Evolutionary conservation across 2,113 vertebrate species (phyloP).

Genomic region (Sardina pilchardus): DNA sequence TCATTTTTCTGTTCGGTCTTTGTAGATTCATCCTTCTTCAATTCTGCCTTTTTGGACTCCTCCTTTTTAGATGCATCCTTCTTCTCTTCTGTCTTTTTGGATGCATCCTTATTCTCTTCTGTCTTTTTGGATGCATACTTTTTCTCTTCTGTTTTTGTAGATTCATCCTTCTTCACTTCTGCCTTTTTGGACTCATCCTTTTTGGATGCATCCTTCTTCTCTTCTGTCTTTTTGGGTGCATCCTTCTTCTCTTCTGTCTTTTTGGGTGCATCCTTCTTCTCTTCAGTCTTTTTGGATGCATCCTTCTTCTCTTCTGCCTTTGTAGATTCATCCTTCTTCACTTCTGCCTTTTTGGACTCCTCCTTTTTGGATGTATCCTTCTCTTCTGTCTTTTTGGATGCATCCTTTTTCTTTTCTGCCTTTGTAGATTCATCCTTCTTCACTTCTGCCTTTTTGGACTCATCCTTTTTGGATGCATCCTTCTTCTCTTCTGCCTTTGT

Average conservation of each 20-base stretch:
- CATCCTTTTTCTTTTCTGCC: background rate
- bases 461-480: background rate
- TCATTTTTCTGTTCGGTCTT: background rate
- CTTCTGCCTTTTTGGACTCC: background rate
- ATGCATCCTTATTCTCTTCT: too few species aligned
- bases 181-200: constrained; percentile 48
- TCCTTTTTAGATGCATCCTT: background rate
- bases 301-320: background rate
- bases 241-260: background rate
- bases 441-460: background rate
- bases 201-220: background rate
- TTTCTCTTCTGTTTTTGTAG: too few species aligned
- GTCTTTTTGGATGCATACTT: too few species aligned
- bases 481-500: background rate
- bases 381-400: background rate
- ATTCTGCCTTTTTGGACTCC: background rate
- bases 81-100: too few species aligned
- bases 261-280: background rate
- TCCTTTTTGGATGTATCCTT: too few species aligned
- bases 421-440: background rate
- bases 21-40: too few species aligned
- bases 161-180: too few species aligned
- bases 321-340: background rate
- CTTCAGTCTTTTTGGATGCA: background rate
- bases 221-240: background rate